Base-by-base conservation (phyloP, 2,888 invertebrate species). In the Scaptomyza caliginosa region DNA sequence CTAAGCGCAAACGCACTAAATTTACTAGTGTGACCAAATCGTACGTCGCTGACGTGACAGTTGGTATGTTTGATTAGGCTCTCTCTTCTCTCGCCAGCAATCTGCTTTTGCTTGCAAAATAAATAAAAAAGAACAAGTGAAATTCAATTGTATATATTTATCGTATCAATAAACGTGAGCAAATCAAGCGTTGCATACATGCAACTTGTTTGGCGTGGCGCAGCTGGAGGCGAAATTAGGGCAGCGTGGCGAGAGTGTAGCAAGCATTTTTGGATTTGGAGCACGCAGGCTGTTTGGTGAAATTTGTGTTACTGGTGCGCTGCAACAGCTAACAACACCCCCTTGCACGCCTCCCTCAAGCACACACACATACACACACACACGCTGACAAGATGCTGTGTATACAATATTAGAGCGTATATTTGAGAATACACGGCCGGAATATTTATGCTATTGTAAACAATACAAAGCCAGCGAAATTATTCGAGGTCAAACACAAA, bases 21-120 rank as follows among this genome's bases (percentile, higher is more conserved):
- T 56, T 36, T 4, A 0, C 32, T 58, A 76, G 78, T 74, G 81
- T 82, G 76, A 64, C 63, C 77, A 60, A 65, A 60, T 58, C 64
- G 68, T 68, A 70, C 77, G 60, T 43, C 80, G 89, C 81, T 88
- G 88, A 88, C 89, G 88, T 88, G 89, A 88, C 88, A 89, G 89
- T 86, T 85, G 89, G 77, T 89, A 88, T 84, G 89, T 89, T 89
- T 89, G 88, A 89, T 77, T 85, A 77, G 67, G 65, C 66, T 73
- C 73, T 76, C 71, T 72, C 71, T 70, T 28, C 70, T 60, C 74
- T 73, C 67, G 50, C 50, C 32, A 62, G 39, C 50, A 74, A 48
- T 58, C 63, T 63, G 50, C 39, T 48, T 70, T 58, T 55, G 71
- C 65, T 67, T 68, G 59, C 64, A 79, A 81, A 82, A 88, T 88